Base-by-base conservation (phyloP, 2,888 invertebrate species). In the Drosophila cyrtoloma region DNA sequence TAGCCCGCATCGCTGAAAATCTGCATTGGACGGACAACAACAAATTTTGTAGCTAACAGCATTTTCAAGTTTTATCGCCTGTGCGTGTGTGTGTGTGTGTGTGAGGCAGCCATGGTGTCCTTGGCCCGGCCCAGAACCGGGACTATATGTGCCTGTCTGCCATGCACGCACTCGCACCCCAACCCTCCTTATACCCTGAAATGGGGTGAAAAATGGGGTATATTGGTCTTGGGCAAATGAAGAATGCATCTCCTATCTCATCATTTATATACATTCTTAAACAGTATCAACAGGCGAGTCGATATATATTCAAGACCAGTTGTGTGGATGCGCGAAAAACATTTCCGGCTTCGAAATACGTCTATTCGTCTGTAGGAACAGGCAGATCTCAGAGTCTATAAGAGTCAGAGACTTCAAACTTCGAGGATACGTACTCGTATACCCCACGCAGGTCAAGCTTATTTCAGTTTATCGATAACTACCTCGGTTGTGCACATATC, bases 31-130 rank as follows among this genome's bases (percentile, higher is more conserved):
- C 68, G 79, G 73, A 78, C 86, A 80, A 69, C 86, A 89, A 76
- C 86, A 89, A 91, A 91, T 91, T 89, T 82, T 90, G 91, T 88
- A 85, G 91, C 91, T 82, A 91, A 87, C 88, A 88, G 86, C 90
- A 91, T 90, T 91, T 91, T 80, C 87, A 88, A 87, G 90, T 87
- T 91, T 82, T 91, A 90, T 91, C 91, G 86, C 71, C 75, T 59
- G 44, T 51, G 57, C n/a, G 33, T 39, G 67, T 14, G 16, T 47
- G 59, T 16, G 26, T 33, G 58, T 12, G 44, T 26, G 22, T 28
- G 56, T 9, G 63, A 28, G 44, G 55, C 2, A 39, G 57, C 42
- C 57, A 69, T 71, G 77, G 84, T 75, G 91, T 89, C 91, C 86
- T 86, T 86, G 85, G 89, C 89, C 74, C 81, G 89, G 81, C 71